Evolutionary conservation across 2,888 invertebrate species (phyloP), one percentile per base, ranked within the genome.

Genomic region (Galeruca laticollis): DNA sequence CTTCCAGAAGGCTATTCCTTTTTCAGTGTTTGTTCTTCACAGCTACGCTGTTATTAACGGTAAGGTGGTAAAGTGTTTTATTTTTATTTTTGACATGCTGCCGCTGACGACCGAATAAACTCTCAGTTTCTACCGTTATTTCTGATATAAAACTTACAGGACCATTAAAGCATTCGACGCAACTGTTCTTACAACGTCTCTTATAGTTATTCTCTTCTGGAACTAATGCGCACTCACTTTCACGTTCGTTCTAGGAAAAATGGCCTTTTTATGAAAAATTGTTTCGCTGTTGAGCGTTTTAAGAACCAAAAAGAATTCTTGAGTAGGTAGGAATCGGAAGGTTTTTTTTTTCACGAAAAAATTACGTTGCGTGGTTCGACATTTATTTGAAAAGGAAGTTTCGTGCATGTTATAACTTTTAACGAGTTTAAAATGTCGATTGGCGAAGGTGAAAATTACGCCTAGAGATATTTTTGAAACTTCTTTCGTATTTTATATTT

Each of bases 231-330:
- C 68, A 64, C 64, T 71, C 52, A 57, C 57, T 64, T 59, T 51
- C 66, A 60, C 63, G 52, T 60, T 49, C 61, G 57, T 47, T 52
- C 40, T 52, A 35, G 60, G 65, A 68, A 54, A 71, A 71, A 71
- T 68, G 63, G 63, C 60, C 60, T 67, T 72, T 69, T 67, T 63
- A 67, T 62, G 63, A 69, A 69, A 69, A 72, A 69, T 63, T 67
- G 66, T 72, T 69, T 69, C 67, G 47, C 66, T 67, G 69, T 63
- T 49, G 60, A 63, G 69, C 60, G 60, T 69, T 65, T 21, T 56
- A 56, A 47, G 56, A 52, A 26, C 54, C 60, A 54, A 60, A 69
- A 65, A 54, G 56, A 69, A 64, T 65, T 56, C 56, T 47, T 54
- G 60, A 69, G 69, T 60, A 65, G 54, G 52, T 56, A 26, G 26